These are phyloP conservation scores for Aphis gossypii DNA, from an alignment of 1,140 invertebrate species.

Conservation along the genomic window DNA sequence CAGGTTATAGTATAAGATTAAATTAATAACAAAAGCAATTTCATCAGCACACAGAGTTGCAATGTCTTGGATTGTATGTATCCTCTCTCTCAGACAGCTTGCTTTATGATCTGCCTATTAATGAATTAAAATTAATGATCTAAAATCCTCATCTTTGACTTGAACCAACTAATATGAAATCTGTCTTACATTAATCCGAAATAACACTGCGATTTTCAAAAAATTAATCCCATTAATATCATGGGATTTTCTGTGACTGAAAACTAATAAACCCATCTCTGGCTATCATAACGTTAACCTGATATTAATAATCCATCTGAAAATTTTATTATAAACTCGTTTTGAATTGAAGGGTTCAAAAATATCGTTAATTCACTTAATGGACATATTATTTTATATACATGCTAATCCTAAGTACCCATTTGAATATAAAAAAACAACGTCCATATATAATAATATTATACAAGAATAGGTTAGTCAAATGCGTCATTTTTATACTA, in stretches of 20 bases:
- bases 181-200: neutral
- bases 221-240: conserved; percentile 9
- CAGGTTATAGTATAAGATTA: neutral
- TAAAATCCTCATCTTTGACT: conserved; percentile 15
- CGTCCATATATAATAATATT: neutral
- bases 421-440: neutral
- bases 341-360: neutral
- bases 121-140: conserved; percentile 25
- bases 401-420: neutral
- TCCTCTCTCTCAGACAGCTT: neutral
- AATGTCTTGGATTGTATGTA: neutral
- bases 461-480: neutral
- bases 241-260: neutral
- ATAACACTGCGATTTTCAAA: neutral
- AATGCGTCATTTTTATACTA: neutral
- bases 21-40: conserved; percentile 12
- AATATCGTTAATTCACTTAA: neutral
- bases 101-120: neutral
- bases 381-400: neutral
- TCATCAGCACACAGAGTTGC: neutral
- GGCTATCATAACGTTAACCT: neutral
- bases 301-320: neutral
- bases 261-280: neutral
- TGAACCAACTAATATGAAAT: neutral
- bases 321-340: neutral